phyloP scores from a whole-genome alignment of 1,140 invertebrate species.

The Scaptomyza montana region DNA sequence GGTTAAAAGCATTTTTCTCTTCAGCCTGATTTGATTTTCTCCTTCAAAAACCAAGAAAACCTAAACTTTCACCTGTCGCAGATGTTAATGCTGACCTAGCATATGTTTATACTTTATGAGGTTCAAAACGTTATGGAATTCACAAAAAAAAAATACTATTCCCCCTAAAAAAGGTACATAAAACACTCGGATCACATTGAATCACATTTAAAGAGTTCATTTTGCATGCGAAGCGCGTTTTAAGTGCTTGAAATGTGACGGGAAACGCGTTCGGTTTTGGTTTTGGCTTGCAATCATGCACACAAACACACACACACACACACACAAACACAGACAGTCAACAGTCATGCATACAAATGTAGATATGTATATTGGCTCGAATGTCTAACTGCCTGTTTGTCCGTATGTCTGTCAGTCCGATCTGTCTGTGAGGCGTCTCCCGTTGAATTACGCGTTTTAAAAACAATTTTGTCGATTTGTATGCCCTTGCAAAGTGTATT shows the following conservation, averaged over 20 bases:
- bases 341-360: constrained; percentile 32
- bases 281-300: constrained; percentile 47
- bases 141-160: not conserved
- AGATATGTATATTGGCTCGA: constrained; percentile 16
- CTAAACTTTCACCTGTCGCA: not conserved
- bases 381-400: constrained; percentile 34
- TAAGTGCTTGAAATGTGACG: constrained; percentile 52
- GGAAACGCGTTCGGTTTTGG: constrained; percentile 51
- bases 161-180: not conserved
- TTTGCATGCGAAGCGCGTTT: constrained; percentile 69
- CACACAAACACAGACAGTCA: constrained; percentile 20
- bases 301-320: constrained; percentile 16
- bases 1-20: no score
- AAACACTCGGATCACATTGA: constrained; percentile 26
- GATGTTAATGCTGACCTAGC: not conserved
- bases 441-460: constrained; percentile 80
- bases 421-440: constrained; percentile 35
- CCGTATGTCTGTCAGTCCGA: constrained; percentile 23
- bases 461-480: constrained; percentile 76
- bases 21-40: not conserved
- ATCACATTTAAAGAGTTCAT: constrained; percentile 75
- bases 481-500: not conserved
- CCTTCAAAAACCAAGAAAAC: not conserved
- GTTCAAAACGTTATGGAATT: constrained; percentile 2
- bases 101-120: not conserved